phyloP scores from a whole-genome alignment of 2,113 vertebrate species.

The Perccottus glenii region DNA sequence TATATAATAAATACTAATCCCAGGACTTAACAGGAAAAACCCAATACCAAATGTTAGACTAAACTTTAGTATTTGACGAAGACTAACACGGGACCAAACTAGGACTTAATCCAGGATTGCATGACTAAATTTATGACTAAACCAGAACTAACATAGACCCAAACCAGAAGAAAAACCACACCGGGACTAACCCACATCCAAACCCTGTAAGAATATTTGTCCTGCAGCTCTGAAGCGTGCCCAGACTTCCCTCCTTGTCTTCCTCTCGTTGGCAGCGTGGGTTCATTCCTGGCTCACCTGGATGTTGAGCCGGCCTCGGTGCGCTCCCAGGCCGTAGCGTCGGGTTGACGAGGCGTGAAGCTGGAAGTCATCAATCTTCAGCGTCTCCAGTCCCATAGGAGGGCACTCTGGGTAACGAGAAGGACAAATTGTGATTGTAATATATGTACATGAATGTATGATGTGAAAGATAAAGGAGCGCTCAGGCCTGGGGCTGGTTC shows the following conservation, averaged over 20 bases:
- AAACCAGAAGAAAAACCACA: too few relatives aligned
- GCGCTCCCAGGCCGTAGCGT: constrained; percentile 94
- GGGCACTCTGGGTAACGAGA: constrained; percentile 86
- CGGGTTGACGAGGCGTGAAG: constrained; percentile 92
- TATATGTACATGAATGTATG: constrained; percentile 9
- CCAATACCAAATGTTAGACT: too few relatives aligned
- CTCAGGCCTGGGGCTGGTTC: constrained; percentile 16
- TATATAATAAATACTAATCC: too few relatives aligned
- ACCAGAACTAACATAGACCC: too few relatives aligned
- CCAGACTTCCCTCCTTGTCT: neutral
- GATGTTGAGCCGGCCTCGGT: constrained; percentile 95
- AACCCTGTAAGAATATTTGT: too few relatives aligned
- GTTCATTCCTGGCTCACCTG: constrained; percentile 82
- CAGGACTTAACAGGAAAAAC: too few relatives aligned
- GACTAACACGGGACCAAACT: too few relatives aligned
- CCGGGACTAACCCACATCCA: too few relatives aligned
- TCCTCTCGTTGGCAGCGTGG: constrained; percentile 23
- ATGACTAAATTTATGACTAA: too few relatives aligned
- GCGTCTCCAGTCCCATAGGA: constrained; percentile 92
- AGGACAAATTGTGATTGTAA: constrained; percentile 42
- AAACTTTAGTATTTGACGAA: too few relatives aligned
- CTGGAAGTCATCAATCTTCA: constrained; percentile 97
- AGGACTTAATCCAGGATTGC: too few relatives aligned
- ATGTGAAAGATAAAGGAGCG: constrained; percentile 3
- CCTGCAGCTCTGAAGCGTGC: too few relatives aligned